These are phyloP conservation scores for Plutella xylostella DNA, from an alignment of 2,888 invertebrate genomes.

Conservation along the genomic window DNA sequence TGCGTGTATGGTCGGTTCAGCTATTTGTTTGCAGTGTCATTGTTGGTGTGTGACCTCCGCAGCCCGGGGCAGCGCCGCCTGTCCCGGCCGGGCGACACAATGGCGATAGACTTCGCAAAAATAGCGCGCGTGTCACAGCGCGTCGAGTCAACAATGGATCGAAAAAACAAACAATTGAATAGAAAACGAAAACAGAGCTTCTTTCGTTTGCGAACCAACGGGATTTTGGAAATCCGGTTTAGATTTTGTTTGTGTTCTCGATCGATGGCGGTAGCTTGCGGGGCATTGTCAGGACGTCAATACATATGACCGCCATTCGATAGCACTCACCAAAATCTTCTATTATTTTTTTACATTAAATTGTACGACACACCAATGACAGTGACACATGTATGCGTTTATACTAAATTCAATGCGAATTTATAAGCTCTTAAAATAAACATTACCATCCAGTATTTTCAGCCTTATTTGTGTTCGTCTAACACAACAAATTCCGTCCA, in stretches of 20 bases:
- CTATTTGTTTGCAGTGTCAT: too few species aligned
- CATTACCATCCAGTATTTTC: too few species aligned
- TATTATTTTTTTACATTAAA: too few species aligned
- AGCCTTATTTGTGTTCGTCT: too few species aligned
- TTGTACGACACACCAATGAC: neutral
- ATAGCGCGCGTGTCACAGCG: constrained; percentile 60
- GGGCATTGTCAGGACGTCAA: constrained; percentile 39
- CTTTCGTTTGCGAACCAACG: constrained; percentile 59
- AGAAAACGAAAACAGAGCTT: constrained; percentile 67
- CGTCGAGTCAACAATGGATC: constrained; percentile 53
- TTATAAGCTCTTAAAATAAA: too few species aligned
- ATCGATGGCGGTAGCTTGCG: constrained; percentile 22
- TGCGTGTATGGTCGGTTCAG: too few species aligned
- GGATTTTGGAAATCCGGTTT: constrained; percentile 69
- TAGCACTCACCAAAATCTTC: too few species aligned
- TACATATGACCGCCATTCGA: too few species aligned
- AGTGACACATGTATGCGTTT: neutral
- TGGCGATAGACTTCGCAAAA: constrained; percentile 63
- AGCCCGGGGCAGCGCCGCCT: constrained; percentile 39
- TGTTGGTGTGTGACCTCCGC: too few species aligned
- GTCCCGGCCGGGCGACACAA: constrained; percentile 54
- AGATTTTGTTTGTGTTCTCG: constrained; percentile 47
- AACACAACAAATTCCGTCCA: too few species aligned
- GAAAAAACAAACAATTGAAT: constrained; percentile 66
- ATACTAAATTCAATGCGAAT: too few species aligned